phyloP scores from a whole-genome alignment of 53 echinoderm and acorn worm genomes.

The Holothuria scabra region DNA sequence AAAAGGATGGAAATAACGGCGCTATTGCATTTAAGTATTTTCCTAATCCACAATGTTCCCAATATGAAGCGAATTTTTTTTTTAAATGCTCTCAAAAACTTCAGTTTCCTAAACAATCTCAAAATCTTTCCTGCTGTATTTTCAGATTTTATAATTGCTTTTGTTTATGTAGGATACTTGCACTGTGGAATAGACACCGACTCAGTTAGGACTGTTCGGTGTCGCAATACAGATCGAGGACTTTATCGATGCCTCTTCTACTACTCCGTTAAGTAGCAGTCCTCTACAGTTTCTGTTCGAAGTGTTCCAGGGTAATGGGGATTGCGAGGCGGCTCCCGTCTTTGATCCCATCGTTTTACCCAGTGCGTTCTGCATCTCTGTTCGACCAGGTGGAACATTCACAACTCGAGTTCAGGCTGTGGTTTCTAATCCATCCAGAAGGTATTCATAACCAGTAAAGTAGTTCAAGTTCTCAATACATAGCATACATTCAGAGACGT shows the following conservation, averaged over 20 bases:
- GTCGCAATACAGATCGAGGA: conserved; percentile 29
- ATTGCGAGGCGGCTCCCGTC: conserved; percentile 5
- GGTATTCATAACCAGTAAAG: too few relatives aligned
- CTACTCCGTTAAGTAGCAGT: conserved; percentile 19
- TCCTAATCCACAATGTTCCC: too few relatives aligned
- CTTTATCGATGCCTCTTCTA: neutral
- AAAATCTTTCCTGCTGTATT: too few relatives aligned
- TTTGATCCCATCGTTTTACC: neutral
- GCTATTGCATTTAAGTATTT: too few relatives aligned
- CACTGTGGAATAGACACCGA: neutral
- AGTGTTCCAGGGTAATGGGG: neutral
- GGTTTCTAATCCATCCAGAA: neutral
- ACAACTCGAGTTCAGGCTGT: conserved; percentile 2
- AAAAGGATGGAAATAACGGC: too few relatives aligned
- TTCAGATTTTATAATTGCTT: too few relatives aligned
- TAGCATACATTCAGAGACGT: too few relatives aligned
- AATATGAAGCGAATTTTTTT: too few relatives aligned
- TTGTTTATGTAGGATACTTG: neutral
- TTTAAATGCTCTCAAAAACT: too few relatives aligned
- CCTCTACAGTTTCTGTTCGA: conserved; percentile 25
- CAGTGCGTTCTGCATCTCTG: conserved; percentile 12
- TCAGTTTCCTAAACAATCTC: too few relatives aligned
- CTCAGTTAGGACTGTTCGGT: conserved; percentile 12
- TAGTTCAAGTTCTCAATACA: too few relatives aligned
- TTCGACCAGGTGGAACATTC: neutral